Conservation (phyloP, 2,113 vertebrate species). For the Cichladusa arquata region DNA sequence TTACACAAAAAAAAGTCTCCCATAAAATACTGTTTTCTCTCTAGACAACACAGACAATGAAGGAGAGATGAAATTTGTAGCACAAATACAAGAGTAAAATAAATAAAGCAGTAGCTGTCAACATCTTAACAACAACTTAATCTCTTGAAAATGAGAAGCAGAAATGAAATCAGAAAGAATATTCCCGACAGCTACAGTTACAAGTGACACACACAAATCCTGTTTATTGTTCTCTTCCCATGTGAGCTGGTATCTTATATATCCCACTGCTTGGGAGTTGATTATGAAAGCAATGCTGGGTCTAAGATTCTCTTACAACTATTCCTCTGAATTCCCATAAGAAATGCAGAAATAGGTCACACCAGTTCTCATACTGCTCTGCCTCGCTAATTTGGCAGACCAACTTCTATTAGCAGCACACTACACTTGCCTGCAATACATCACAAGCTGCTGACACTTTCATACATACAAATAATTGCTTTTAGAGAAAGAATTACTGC, state of each 20-base stretch:
- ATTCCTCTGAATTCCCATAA: constrained; percentile 51
- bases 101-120: constrained; percentile 45
- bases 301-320: constrained; percentile 33
- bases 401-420: constrained; percentile 6
- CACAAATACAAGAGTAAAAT: not conserved
- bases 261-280: constrained; percentile 20
- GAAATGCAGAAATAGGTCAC: constrained; percentile 62
- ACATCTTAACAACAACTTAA: constrained; percentile 63
- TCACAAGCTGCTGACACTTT: constrained; percentile 6
- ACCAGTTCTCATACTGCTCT: not conserved
- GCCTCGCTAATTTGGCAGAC: not conserved
- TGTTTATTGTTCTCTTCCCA: constrained; percentile 45
- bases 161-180: constrained; percentile 63
- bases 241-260: constrained; percentile 6
- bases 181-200: constrained; percentile 32
- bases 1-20: not conserved
- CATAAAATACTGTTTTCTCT: not conserved
- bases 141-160: constrained; percentile 50
- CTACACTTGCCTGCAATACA: not conserved
- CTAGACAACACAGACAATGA: not conserved
- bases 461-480: constrained; percentile 25
- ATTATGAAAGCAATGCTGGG: constrained; percentile 50
- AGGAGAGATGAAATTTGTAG: not conserved
- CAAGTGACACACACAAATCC: constrained; percentile 6
- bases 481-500: constrained; percentile 21